Evolutionary conservation across 2,113 vertebrate species (phyloP).

Genomic region (Xiphophorus couchianus): DNA sequence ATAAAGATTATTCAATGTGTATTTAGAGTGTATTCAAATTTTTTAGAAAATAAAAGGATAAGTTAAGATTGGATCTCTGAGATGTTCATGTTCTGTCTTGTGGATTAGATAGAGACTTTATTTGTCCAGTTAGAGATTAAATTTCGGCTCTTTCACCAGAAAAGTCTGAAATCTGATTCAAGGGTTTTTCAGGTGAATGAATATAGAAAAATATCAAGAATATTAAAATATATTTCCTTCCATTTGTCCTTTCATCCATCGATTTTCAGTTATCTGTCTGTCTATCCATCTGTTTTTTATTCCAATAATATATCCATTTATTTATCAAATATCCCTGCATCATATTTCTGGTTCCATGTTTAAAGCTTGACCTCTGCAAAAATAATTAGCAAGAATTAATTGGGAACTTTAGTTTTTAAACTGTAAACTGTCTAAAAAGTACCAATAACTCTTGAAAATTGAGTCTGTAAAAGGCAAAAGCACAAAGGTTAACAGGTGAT

Average conservation of each 20-base stretch:
- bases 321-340: no score
- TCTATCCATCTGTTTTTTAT: no score
- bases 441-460: not conserved
- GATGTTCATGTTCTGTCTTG: no score
- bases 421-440: not conserved
- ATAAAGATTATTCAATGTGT: conserved; percentile 50
- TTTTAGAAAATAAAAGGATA: not conserved
- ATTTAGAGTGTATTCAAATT: not conserved
- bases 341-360: not conserved
- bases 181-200: not conserved
- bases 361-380: not conserved
- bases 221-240: not conserved
- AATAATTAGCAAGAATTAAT: no score
- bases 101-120: not conserved
- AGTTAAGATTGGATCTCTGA: no score
- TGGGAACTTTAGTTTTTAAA: not conserved
- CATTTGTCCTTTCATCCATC: not conserved
- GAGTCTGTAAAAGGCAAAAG: not conserved
- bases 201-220: not conserved
- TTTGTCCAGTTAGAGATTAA: not conserved
- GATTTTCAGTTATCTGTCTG: not conserved
- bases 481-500: not conserved
- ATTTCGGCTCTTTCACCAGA: not conserved
- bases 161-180: not conserved
- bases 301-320: no score